Conservation (phyloP, 2,113 vertebrate species). For the Grantiella picta region DNA sequence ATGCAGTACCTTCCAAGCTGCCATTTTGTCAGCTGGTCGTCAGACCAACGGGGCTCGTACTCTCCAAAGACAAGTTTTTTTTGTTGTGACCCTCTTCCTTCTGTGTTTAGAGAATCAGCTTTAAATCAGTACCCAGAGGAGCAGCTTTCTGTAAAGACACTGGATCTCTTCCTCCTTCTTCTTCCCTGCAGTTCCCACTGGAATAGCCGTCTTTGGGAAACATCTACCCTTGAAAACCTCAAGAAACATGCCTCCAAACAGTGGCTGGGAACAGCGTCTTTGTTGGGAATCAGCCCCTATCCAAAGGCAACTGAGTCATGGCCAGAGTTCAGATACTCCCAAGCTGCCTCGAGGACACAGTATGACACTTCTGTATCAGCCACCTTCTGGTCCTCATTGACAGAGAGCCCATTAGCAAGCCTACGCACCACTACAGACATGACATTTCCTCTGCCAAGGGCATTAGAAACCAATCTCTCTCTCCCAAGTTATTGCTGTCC, state of each 20-base stretch:
- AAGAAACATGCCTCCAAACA: fast-evolving
- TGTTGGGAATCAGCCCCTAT: fast-evolving
- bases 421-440: neutral
- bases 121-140: neutral
- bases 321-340: neutral
- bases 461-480: fast-evolving
- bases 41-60: constrained; percentile 28
- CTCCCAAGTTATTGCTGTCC: neutral
- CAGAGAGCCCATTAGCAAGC: neutral
- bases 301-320: neutral
- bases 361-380: neutral
- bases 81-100: constrained; percentile 58
- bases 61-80: constrained; percentile 80
- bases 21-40: neutral
- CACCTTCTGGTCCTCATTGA: neutral
- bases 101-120: constrained; percentile 43
- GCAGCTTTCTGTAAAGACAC: neutral
- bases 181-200: neutral
- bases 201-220: neutral
- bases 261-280: neutral
- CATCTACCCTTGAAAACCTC: neutral
- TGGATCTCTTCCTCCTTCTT: neutral
- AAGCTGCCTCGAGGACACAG: neutral
- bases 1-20: constrained; percentile 78
- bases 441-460: neutral